Percentiles rank a stretch among this genome's conserved stretches.
phyloP scores from a whole-genome alignment of 2,888 invertebrate species.

The Dryadula phaetusa region DNA sequence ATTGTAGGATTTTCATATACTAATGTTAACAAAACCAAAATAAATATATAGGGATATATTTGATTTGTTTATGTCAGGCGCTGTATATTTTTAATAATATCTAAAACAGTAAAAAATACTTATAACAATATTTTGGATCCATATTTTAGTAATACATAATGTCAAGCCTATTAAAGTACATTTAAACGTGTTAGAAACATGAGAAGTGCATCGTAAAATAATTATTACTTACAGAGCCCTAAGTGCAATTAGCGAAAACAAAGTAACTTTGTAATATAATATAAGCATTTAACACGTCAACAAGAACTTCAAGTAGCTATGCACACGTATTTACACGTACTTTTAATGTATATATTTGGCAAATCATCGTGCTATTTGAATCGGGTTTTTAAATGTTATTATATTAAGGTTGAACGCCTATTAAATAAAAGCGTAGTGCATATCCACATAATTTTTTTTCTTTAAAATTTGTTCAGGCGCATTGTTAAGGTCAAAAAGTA shows the following conservation, averaged over 20 bases:
- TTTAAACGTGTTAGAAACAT: neutral
- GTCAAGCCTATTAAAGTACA: neutral
- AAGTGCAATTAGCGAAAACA: neutral
- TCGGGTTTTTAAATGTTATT: constrained; percentile 13
- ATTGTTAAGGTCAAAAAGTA: neutral
- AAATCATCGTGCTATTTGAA: constrained; percentile 24
- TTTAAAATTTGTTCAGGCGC: constrained; percentile 7
- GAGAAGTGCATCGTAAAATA: neutral
- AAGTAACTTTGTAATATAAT: constrained; percentile 12
- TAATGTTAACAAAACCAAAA: neutral
- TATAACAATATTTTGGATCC: neutral
- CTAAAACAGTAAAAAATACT: neutral
- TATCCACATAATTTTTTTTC: neutral
- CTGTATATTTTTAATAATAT: neutral
- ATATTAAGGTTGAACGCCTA: constrained; percentile 30
- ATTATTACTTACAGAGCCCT: constrained; percentile 2
- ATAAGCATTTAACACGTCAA: constrained; percentile 28
- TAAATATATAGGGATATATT: neutral
- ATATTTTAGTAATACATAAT: neutral
- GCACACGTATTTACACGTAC: constrained; percentile 29
- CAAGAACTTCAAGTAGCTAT: constrained; percentile 21
- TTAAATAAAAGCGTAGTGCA: neutral
- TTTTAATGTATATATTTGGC: constrained; percentile 38
- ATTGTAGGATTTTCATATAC: constrained; percentile 44
- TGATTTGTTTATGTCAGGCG: neutral